Base-by-base conservation (phyloP, 2,113 vertebrate species). In the Dendropsophus ebraccatus region DNA sequence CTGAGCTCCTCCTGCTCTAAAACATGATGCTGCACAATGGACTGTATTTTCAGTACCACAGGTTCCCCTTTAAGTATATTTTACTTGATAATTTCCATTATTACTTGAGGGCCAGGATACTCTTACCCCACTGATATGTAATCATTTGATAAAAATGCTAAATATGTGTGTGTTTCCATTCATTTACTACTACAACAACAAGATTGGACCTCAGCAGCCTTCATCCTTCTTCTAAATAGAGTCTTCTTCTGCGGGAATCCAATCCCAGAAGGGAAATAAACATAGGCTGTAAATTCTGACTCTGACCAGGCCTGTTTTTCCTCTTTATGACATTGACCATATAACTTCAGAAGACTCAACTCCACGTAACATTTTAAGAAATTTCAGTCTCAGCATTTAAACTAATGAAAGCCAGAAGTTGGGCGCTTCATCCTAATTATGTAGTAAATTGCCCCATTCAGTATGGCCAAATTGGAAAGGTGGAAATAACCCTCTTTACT, bases 381-480 rank as follows among this genome's bases (percentile, higher is more conserved):
- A 21, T 49, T 19, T 73, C 69, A n/a, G 41, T 49, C 37, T 73
- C 69, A n/a, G 69, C 23, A 47, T 25, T 74, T 49, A n/a, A 74
- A 12, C 21, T 47, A n/a, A 74, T 74, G 54, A 75, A 87, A 54
- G 54, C 50, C 81, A 88, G 41, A 79, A 60, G 50, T 58, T 41
- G n/a, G 67, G 17, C 10, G 10, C 67, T 70, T 58, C 23, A 1
- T 90, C 90, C 88, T 88, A 89, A 87, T 90, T 86, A 83, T 7
- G 9, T 4, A 0, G 45, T n/a, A 87, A 89, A 76, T 47, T 8
- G 72, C 56, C 76, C 78, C 89, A 90, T 90, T 80, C 75, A 89
- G 30, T 87, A 82, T 75, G 65, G 10, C 65, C 89, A 83, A 88
- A 89, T 87, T 84, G 86, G 70, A 77, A 88, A 88, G 32, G 75